Evolutionary conservation across 2,888 invertebrate species (phyloP).

Genomic region (Drosophila monieri): DNA sequence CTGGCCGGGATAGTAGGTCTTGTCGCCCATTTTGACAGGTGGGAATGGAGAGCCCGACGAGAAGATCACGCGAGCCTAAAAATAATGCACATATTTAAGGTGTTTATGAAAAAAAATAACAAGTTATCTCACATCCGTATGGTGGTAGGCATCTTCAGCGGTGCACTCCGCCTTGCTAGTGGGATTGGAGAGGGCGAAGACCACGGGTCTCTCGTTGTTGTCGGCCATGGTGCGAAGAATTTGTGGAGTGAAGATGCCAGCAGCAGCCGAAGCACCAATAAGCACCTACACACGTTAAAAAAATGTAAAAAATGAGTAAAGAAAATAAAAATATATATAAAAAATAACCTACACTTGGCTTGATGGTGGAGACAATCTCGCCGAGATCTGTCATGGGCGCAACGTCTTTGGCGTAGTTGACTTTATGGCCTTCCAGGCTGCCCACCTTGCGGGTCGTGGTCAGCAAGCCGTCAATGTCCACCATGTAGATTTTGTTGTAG

Average conservation of each 20-base stretch:
- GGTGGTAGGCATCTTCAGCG: slow-evolving; percentile 95
- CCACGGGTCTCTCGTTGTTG: slow-evolving; percentile 94
- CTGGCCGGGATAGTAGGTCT: slow-evolving; percentile 95
- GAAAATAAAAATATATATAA: not conserved
- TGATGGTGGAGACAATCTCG: slow-evolving; percentile 91
- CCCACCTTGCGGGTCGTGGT: slow-evolving; percentile 88
- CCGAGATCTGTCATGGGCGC: slow-evolving; percentile 91
- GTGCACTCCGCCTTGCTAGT: slow-evolving; percentile 99
- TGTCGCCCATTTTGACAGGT: slow-evolving; percentile 91
- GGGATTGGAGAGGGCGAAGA: slow-evolving; percentile 99
- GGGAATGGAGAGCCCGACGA: slow-evolving; percentile 98
- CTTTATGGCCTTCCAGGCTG: slow-evolving; percentile 88
- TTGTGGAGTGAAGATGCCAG: slow-evolving; percentile 95
- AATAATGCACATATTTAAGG: not conserved
- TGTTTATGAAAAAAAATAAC: not conserved
- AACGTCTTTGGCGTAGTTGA: slow-evolving; percentile 90
- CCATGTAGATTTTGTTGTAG: slow-evolving; percentile 95
- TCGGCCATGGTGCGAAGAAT: slow-evolving; percentile 94
- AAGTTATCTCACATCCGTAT: slow-evolving; percentile 91
- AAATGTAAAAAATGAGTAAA: not conserved
- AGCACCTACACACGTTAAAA: slow-evolving; percentile 79
- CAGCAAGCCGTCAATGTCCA: slow-evolving; percentile 95
- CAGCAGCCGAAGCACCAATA: slow-evolving; percentile 95
- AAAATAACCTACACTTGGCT: slow-evolving; percentile 91
- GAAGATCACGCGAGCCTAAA: slow-evolving; percentile 96